Base-by-base conservation (phyloP, 2,113 vertebrate species). In the Apteryx mantelli region DNA sequence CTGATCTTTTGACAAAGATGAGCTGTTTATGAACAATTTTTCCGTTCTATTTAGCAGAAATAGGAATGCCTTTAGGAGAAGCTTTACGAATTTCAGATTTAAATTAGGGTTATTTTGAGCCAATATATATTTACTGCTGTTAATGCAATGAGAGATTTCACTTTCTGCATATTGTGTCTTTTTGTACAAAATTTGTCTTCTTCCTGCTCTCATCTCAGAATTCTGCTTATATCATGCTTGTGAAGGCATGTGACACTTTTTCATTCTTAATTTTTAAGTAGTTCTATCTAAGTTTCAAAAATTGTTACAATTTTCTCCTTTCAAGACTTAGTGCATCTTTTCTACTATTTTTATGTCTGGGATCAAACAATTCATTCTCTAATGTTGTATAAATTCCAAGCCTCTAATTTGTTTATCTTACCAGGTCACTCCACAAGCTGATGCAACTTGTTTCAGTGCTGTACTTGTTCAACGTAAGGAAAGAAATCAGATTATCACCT, bases 401-500 rank as follows among this genome's bases (percentile, higher is more conserved):
- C 38, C 8, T 61, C 13, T 78, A 25, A 56, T 91, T 89, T 89
- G 18, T 87, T 85, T 85, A 26, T 70, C 36, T 89, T 78, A 83
- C 48, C 55, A 78, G 21, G 21, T 81, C 25, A 78, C 28, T 89
- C 40, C 36, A 50, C 11, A 82, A 89, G 30, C 15, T 82, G 52
- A 50, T 87, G 46, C 38, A 66, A 55, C 86, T 82, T 87, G 60
- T 84, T 70, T 82, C 19, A 79, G 36, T 40, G 30, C 65, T 78
- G 42, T 42, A 69, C 25, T 20, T 65, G 8, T 53, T 64, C 84
- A 34, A 71, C 78, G 22, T 75, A 30, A 84, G 30, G 61, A 89
- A 95, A 87, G 66, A 89, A 81, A 93, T 89, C 36, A 88, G 46
- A 53, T 53, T 65, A n/a, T 48, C 52, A 42, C 58, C 13, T 50